These are phyloP conservation scores for Dermatemys mawii DNA, from an alignment of 2,113 vertebrate species.

Conservation along the genomic window DNA sequence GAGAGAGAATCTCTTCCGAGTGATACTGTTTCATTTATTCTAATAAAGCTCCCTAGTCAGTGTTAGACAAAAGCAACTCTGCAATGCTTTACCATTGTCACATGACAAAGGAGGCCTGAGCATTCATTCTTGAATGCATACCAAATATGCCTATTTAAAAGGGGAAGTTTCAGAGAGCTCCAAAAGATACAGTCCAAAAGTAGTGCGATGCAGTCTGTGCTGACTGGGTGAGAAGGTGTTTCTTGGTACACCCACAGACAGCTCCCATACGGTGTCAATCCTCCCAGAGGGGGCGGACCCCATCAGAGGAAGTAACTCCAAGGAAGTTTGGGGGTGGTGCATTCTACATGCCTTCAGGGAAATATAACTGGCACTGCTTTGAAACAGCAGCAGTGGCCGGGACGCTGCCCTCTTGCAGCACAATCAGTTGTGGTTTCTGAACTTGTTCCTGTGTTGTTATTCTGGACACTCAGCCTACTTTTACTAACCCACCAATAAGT, in stretches of 20 bases:
- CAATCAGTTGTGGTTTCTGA: neutral
- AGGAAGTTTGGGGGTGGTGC: too few relatives aligned
- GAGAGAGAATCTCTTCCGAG: neutral
- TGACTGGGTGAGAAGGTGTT: neutral
- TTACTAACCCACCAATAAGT: rapidly evolving
- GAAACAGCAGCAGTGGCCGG: neutral
- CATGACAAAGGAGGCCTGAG: neutral
- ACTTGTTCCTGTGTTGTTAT: neutral
- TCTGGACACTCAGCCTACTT: neutral
- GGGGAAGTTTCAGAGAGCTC: neutral
- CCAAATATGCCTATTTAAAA: neutral
- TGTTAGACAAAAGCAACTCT: neutral
- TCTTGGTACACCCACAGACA: neutral
- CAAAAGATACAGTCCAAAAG: neutral
- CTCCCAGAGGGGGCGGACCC: neutral
- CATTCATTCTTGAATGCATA: neutral
- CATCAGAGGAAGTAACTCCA: too few relatives aligned
- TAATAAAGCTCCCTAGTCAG: neutral
- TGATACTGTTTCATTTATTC: neutral
- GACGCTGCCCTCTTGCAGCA: neutral
- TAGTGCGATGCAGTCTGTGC: neutral
- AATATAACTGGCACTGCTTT: neutral
- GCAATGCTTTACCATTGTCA: neutral
- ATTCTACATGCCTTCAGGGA: too few relatives aligned
- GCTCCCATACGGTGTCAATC: neutral